Conservation (phyloP, 2,888 invertebrate genomes). For the Bibio marci region DNA sequence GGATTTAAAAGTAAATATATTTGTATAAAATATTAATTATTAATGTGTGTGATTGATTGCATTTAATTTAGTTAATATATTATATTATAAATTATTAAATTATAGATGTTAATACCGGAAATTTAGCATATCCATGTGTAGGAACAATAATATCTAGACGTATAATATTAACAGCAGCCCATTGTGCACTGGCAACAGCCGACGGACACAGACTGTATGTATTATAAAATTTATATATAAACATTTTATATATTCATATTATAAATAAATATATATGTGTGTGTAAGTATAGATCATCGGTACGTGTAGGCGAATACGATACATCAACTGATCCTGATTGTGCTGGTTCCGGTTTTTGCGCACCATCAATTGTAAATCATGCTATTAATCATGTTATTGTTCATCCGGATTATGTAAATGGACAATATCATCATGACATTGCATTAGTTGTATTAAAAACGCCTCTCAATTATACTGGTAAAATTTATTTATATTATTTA, state of each 20-base stretch:
- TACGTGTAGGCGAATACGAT: slow-evolving; percentile 59
- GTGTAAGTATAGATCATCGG: slow-evolving; percentile 39
- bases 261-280: background rate
- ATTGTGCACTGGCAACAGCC: slow-evolving; percentile 61
- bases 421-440: slow-evolving; percentile 51
- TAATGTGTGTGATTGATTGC: too few species aligned
- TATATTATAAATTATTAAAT: background rate
- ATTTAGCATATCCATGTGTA: slow-evolving; percentile 55
- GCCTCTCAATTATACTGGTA: slow-evolving; percentile 48
- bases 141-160: slow-evolving; percentile 49
- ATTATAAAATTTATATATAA: slow-evolving; percentile 1
- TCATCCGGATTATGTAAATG: slow-evolving; percentile 55
- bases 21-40: background rate
- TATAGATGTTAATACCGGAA: slow-evolving; percentile 47
- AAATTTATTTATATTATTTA: slow-evolving; percentile 12
- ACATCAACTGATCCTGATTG: slow-evolving; percentile 58
- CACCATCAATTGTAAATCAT: slow-evolving; percentile 49
- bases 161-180: slow-evolving; percentile 57
- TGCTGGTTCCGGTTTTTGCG: slow-evolving; percentile 51
- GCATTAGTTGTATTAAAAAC: slow-evolving; percentile 54
- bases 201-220: slow-evolving; percentile 60
- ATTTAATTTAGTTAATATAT: background rate
- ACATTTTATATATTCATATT: background rate
- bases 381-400: slow-evolving; percentile 58
- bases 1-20: slow-evolving; percentile 53